These are phyloP conservation scores for Quadroppia sp. DNA, from an alignment of 2,888 invertebrate species.

Conservation along the genomic window DNA sequence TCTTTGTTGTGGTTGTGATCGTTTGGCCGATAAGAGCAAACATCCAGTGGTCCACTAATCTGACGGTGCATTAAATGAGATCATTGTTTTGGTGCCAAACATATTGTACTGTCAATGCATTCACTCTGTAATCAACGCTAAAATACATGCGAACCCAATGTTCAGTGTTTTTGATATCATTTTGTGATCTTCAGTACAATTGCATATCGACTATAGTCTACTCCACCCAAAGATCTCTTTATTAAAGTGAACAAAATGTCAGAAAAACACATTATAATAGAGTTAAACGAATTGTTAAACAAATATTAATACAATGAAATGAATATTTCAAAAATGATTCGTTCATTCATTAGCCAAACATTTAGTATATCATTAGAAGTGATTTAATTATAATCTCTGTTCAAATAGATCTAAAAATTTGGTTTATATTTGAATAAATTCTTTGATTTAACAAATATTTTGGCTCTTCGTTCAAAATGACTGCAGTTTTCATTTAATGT, in stretches of 20 bases:
- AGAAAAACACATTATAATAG: not conserved
- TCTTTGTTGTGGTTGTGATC: not conserved
- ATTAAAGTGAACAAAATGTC: constrained; percentile 15
- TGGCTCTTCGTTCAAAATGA: no score
- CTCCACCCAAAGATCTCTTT: constrained; percentile 37
- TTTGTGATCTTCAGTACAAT: not conserved
- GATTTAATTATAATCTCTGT: no score
- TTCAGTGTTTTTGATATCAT: constrained; percentile 9
- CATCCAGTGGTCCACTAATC: not conserved
- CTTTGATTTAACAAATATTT: no score
- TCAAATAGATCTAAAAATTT: no score
- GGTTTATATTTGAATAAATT: no score
- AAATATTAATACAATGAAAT: not conserved
- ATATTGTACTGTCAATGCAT: not conserved
- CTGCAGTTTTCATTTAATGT: not conserved
- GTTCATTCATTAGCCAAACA: no score
- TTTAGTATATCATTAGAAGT: no score
- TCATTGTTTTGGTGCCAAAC: not conserved
- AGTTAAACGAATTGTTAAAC: not conserved
- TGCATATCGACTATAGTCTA: not conserved
- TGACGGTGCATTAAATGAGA: constrained; percentile 7
- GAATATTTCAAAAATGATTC: no score
- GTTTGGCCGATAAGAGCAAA: not conserved
- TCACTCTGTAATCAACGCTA: constrained; percentile 1
- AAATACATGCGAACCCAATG: not conserved